Percentiles rank a stretch among this genome's conserved stretches.
Conservation (phyloP, 2,888 invertebrate genomes). For the Drosophila macrospina region DNA sequence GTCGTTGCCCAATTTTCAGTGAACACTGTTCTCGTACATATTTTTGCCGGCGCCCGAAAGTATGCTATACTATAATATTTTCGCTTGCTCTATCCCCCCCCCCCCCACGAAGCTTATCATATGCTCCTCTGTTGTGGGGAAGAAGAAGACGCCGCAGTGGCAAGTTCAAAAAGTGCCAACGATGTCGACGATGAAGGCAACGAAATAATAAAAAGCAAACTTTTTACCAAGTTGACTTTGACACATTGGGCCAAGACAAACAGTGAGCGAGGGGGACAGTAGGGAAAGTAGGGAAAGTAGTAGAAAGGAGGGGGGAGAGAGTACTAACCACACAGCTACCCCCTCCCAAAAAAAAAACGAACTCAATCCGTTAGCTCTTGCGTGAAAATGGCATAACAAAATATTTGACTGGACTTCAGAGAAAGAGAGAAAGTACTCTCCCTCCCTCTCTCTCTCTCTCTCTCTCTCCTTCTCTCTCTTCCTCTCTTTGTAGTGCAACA, state of each 20-base stretch:
- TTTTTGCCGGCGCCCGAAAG: conserved; percentile 53
- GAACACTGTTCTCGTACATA: conserved; percentile 49
- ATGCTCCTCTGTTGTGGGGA: neutral
- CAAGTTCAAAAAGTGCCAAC: conserved; percentile 71
- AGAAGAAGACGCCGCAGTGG: conserved; percentile 34
- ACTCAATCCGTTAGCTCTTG: conserved; percentile 45
- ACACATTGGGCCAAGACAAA: conserved; percentile 78
- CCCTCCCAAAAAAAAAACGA: neutral
- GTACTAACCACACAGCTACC: conserved; percentile 29
- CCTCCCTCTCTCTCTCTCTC: neutral
- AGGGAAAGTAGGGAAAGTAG: neutral
- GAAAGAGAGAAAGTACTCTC: neutral
- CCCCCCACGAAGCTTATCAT: neutral
- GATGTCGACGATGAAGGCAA: conserved; percentile 61
- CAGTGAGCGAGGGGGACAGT: conserved; percentile 24
- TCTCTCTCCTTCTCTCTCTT: neutral
- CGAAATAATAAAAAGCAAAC: conserved; percentile 77
- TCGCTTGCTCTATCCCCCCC: conserved; percentile 5
- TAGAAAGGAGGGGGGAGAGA: conserved; percentile 4
- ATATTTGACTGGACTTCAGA: conserved; percentile 38
- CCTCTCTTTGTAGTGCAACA: conserved; percentile 23
- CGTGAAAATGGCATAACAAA: conserved; percentile 66
- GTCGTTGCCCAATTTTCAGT: conserved; percentile 58
- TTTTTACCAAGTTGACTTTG: conserved; percentile 78
- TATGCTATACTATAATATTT: conserved; percentile 63